These are phyloP conservation scores for Ciconia nigra DNA, from an alignment of 2,797 vertebrate genomes.

Conservation along the genomic window DNA sequence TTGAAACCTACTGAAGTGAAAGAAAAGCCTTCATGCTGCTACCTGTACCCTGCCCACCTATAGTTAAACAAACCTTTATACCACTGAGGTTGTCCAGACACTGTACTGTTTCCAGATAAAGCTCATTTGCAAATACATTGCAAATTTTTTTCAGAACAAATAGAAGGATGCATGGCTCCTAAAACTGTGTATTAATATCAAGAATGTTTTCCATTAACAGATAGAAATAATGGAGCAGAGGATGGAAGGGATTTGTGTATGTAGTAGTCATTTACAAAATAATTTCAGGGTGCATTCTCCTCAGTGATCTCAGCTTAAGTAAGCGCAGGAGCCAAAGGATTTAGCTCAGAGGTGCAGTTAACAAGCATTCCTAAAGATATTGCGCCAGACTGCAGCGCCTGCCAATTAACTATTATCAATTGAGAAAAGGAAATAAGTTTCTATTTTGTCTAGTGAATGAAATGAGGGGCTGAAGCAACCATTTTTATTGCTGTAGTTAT, in stretches of 20 bases:
- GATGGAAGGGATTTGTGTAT: not conserved
- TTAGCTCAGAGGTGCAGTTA: not conserved
- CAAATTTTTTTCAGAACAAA: not conserved
- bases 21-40: not conserved
- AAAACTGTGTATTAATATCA: not conserved
- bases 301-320: not conserved
- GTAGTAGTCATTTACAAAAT: not conserved
- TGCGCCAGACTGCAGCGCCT: not conserved
- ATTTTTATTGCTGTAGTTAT: not conserved
- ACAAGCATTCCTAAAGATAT: not conserved
- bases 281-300: not conserved
- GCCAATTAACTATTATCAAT: not conserved
- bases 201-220: not conserved
- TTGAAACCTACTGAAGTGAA: not conserved
- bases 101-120: not conserved
- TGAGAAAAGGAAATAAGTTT: not conserved
- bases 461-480: not conserved
- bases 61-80: not conserved
- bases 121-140: not conserved
- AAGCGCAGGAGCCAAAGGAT: not conserved
- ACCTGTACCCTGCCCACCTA: not conserved
- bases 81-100: not conserved
- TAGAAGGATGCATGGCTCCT: not conserved
- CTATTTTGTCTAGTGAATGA: not conserved
- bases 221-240: not conserved